Base-by-base conservation (phyloP, 2,797 vertebrate genomes). In the Tragelaphus oryx region DNA sequence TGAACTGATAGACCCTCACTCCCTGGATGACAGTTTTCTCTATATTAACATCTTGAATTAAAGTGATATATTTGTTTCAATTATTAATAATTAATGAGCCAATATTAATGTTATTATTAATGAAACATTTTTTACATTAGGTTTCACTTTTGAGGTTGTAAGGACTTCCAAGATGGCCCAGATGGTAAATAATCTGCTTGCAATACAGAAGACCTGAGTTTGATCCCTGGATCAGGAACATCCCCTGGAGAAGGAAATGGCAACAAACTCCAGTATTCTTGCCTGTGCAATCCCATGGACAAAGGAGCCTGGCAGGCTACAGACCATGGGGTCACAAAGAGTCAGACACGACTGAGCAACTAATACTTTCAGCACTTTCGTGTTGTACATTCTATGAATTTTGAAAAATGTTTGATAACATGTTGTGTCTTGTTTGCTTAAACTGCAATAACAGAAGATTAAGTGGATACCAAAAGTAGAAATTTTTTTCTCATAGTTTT, bases 21-120 rank as follows among this genome's bases (percentile, higher is more conserved):
- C 13, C 2, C 33, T 4, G 3, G 52, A 13, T 1, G 11, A 44
- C 28, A 37, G 4, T 33, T 48, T 48, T 18, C 13, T 5, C 6
- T 54, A 11, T 55, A 50, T 44, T 89, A 37, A 59, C 16, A 33
- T 28, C 2, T 62, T 62, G 18, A n/a, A 33, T 55, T 28, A 13
- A 9, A 30, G 11, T 41, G 26, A 13, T 22, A 20, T 0, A n/a
- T 80, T 28, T 50, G n/a, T 75, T 80, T 22, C 22, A 14, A 41
- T 71, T 41, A 71, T 41, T 71, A 74, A 68, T 3, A 41, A 37
- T n/a, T 65, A 71, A 80, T 83, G 26, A 92, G 6, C 7, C 55
- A 76, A 52, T 76, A 52, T 17, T 46, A 4, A 22, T 68, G 3
- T 26, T n/a, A 55, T 44, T 54, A 28, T 75, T 50, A 81, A 20